phyloP scores from a whole-genome alignment of 2,888 invertebrate species.

The Trachelus iudaicus region DNA sequence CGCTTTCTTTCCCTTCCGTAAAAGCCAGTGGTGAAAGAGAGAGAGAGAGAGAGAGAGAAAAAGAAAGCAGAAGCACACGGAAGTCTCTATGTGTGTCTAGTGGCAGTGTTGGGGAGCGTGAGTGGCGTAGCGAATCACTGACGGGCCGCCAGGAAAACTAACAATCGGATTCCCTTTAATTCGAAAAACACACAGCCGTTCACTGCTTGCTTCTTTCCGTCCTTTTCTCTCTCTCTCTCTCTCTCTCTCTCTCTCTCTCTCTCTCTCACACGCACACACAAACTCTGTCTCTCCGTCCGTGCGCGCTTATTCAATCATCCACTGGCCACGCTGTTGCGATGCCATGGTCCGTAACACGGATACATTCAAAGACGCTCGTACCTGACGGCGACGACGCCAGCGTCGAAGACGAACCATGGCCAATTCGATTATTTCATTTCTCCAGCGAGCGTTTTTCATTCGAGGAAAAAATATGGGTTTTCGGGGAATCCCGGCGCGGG shows the following conservation, averaged over 20 bases:
- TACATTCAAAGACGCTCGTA: not conserved
- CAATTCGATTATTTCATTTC: slow-evolving; percentile 10
- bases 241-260: not conserved
- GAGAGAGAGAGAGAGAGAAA: slow-evolving; percentile 5
- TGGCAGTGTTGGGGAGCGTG: slow-evolving; percentile 16
- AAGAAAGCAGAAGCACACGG: slow-evolving; percentile 21
- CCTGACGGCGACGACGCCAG: too few species aligned
- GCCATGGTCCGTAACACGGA: slow-evolving; percentile 14
- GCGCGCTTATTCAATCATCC: slow-evolving; percentile 22
- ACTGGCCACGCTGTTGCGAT: not conserved
- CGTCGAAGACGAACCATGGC: slow-evolving; percentile 6
- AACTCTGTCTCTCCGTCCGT: not conserved
- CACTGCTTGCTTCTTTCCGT: slow-evolving; percentile 5
- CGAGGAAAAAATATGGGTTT: slow-evolving; percentile 17
- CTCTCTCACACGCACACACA: not conserved
- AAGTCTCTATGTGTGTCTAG: slow-evolving; percentile 10
- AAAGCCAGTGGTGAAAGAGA: slow-evolving; percentile 14
- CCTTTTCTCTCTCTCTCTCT: too few species aligned
- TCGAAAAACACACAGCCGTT: slow-evolving; percentile 41
- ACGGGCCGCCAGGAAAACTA: slow-evolving; percentile 41
- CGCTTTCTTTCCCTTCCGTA: slow-evolving; percentile 1
- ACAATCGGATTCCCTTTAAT: slow-evolving; percentile 44
- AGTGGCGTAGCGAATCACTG: slow-evolving; percentile 44
- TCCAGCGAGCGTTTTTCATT: slow-evolving; percentile 9
- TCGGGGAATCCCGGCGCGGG: slow-evolving; percentile 18